These are phyloP conservation scores for Dipodomys spectabilis DNA, from an alignment of 2,113 vertebrate genomes.

Conservation along the genomic window DNA sequence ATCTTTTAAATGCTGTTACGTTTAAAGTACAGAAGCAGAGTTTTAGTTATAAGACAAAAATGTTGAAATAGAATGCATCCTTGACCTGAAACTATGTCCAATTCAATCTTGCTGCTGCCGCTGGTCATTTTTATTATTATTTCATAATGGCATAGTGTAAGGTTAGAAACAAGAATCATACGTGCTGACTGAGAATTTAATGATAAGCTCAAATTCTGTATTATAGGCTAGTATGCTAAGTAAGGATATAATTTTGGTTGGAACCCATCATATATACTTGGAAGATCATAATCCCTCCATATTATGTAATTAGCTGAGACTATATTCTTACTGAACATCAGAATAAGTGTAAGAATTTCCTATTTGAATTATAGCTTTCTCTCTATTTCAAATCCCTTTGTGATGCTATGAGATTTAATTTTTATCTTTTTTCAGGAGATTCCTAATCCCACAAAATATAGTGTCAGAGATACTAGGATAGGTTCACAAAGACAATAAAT, in stretches of 20 bases:
- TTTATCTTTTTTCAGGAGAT: background rate
- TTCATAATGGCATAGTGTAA: conserved; percentile 27
- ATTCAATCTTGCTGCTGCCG: conserved; percentile 25
- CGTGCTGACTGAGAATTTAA: background rate
- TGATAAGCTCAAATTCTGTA: conserved; percentile 55
- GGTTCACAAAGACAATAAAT: background rate
- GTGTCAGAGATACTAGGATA: background rate
- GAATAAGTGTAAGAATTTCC: background rate
- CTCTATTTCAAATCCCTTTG: background rate
- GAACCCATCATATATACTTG: background rate
- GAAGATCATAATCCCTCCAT: background rate
- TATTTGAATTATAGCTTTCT: conserved; percentile 27
- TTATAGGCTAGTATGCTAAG: conserved; percentile 32
- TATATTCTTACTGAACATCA: conserved; percentile 7
- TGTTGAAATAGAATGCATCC: conserved; percentile 60
- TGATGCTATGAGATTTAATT: conserved; percentile 17
- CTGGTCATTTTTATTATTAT: background rate
- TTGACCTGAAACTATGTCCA: conserved; percentile 49
- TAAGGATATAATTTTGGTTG: background rate
- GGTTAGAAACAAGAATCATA: conserved; percentile 42
- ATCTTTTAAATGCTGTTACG: conserved; percentile 45
- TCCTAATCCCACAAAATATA: conserved; percentile 12
- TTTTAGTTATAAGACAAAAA: conserved; percentile 61
- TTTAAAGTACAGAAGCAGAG: conserved; percentile 36
- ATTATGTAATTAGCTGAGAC: background rate